These are phyloP conservation scores for Onchidella celtica DNA, from an alignment of 2,888 invertebrate species.

Conservation along the genomic window DNA sequence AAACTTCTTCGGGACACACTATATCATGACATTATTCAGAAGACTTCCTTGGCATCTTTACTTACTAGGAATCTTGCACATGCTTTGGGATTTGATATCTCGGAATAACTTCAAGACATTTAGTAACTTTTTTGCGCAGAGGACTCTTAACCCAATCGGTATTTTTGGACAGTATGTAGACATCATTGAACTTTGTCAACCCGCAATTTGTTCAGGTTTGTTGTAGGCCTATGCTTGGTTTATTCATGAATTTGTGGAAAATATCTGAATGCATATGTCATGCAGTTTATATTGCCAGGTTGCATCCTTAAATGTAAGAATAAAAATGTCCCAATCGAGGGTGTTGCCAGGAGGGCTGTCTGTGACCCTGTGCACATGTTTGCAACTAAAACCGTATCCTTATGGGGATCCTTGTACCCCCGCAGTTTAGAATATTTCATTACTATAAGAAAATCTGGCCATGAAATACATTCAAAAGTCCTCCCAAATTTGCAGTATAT, in stretches of 20 bases:
- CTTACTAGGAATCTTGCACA: slow-evolving; percentile 62
- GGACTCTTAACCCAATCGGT: slow-evolving; percentile 61
- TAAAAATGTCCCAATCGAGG: too few species aligned
- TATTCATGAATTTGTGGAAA: neutral
- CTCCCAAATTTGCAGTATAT: too few species aligned
- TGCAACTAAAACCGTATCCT: too few species aligned
- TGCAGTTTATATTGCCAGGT: too few species aligned
- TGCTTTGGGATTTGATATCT: slow-evolving; percentile 62
- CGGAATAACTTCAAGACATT: slow-evolving; percentile 62
- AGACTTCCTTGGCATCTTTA: slow-evolving; percentile 68
- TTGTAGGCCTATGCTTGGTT: neutral
- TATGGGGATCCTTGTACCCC: too few species aligned
- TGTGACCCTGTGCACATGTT: too few species aligned
- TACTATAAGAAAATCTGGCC: too few species aligned
- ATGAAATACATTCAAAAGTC: too few species aligned
- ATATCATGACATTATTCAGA: slow-evolving; percentile 62
- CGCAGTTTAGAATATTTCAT: too few species aligned
- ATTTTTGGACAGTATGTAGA: slow-evolving; percentile 68
- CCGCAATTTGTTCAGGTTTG: slow-evolving; percentile 67
- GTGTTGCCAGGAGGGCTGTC: too few species aligned
- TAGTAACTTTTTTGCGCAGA: slow-evolving; percentile 58
- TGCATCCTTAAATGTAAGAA: too few species aligned
- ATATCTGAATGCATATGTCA: too few species aligned
- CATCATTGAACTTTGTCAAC: slow-evolving; percentile 65
- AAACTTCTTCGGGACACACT: slow-evolving; percentile 67